A percentile compares a stretch with the other conserved stretches of the same genome.
phyloP scores from a whole-genome alignment of 2,888 invertebrate genomes.

The Mechanitis mazaeus region DNA sequence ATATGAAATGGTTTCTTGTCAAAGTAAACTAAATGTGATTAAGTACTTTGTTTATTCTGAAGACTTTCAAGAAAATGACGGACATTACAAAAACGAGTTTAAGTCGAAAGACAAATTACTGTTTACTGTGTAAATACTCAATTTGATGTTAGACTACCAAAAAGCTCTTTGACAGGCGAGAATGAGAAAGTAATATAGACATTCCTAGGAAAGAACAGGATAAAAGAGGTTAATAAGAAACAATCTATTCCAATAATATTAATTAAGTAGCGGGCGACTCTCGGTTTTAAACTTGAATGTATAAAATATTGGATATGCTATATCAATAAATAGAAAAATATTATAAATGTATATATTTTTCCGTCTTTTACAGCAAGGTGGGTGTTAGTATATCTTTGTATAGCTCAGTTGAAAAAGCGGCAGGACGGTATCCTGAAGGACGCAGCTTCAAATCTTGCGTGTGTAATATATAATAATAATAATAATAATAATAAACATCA shows the following conservation, averaged over 20 bases:
- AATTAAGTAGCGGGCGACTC: slow-evolving; percentile 44
- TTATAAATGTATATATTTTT: no score
- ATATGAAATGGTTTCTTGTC: no score
- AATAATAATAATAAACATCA: no score
- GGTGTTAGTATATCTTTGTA: no score
- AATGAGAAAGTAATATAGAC: slow-evolving; percentile 19
- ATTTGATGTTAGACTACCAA: slow-evolving; percentile 46
- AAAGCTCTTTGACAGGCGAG: slow-evolving; percentile 35
- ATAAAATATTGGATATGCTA: slow-evolving; percentile 20
- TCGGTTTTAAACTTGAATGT: slow-evolving; percentile 33
- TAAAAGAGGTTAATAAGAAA: slow-evolving; percentile 49
- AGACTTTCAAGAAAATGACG: background rate
- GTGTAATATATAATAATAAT: no score
- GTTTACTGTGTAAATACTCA: slow-evolving; percentile 44
- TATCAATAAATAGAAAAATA: background rate
- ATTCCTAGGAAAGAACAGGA: slow-evolving; percentile 31
- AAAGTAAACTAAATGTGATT: background rate
- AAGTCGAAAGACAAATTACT: slow-evolving; percentile 37
- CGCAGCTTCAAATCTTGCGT: no score
- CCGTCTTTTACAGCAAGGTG: no score
- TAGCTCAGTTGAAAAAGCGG: no score
- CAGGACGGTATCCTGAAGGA: no score
- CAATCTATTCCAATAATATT: slow-evolving; percentile 60
- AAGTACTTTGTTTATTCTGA: slow-evolving; percentile 16
- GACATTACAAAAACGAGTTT: slow-evolving; percentile 23